These are phyloP conservation scores for Subanguina moxae DNA, from an alignment of 1,140 invertebrate species.

Conservation along the genomic window DNA sequence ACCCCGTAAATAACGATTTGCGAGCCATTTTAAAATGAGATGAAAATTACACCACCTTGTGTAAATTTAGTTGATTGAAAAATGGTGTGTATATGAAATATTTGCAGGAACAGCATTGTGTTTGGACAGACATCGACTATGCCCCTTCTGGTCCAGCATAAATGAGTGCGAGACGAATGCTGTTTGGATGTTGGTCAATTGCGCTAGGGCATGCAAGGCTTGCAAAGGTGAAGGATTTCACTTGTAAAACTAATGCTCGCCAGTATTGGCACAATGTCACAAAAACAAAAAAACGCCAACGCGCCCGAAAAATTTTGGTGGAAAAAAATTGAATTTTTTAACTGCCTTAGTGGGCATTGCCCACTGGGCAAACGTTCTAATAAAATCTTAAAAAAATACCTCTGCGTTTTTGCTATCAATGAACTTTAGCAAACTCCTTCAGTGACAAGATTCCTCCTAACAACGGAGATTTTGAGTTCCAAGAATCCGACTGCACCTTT, in stretches of 20 bases:
- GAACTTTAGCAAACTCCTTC: slow-evolving; percentile 34
- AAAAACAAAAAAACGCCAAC: too few relatives aligned
- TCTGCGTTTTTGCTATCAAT: slow-evolving; percentile 9
- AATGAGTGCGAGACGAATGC: slow-evolving; percentile 57
- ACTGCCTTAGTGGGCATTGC: too few relatives aligned
- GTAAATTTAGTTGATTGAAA: too few relatives aligned
- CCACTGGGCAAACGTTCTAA: too few relatives aligned
- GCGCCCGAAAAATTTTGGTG: too few relatives aligned
- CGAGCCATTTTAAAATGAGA: too few relatives aligned
- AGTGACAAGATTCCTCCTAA: slow-evolving; percentile 37
- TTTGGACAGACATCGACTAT: slow-evolving; percentile 54
- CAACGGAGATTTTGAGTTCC: slow-evolving; percentile 54
- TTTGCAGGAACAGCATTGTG: slow-evolving; percentile 47
- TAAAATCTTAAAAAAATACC: too few relatives aligned
- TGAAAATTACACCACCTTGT: too few relatives aligned
- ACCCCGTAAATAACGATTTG: too few relatives aligned
- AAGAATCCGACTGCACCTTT: slow-evolving; percentile 54
- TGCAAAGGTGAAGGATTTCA: slow-evolving; percentile 58
- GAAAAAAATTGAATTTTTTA: background rate
- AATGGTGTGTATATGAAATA: background rate
- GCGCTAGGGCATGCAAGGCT: slow-evolving; percentile 49
- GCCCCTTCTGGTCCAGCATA: slow-evolving; percentile 52
- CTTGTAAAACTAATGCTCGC: too few relatives aligned
- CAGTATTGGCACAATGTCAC: too few relatives aligned
- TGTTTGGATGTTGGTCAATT: slow-evolving; percentile 58